Base-by-base conservation (phyloP, 2,113 vertebrate species). In the Grammatotria lemairii region DNA sequence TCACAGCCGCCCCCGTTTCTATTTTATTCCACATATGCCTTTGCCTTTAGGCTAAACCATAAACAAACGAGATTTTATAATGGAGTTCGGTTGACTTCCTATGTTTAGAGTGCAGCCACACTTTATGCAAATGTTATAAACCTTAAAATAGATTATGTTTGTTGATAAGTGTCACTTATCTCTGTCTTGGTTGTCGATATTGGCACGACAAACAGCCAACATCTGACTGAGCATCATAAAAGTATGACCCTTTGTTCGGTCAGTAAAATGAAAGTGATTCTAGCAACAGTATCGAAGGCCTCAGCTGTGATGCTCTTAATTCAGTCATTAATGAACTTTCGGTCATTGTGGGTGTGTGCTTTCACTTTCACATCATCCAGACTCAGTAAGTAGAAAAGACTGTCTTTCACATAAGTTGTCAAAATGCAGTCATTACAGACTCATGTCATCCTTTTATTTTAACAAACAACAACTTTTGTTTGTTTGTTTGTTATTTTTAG, bases 281-380 rank as follows among this genome's bases (percentile, higher is more conserved):
- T 47, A 75, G 28, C 63, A 6, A 26, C 3, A 35, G 26, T 55
- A 51, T 45, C 21, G 1, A 33, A 38, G 45, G 16, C 45, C 21
- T 28, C 68, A 81, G n/a, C 54, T 19, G 23, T 75, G 70, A 75
- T 28, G 70, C 70, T 19, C 1, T 31, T 75, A 31, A 75, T 75
- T 75, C 16, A 28, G 6, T 47, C 42, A 75, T 75, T 49, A 78
- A 51, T 51, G 1, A 40, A 0, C 31, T 28, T 26, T 51, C 23
- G 17, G 4, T 19, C 26, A 17, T 33, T 19, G n/a, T 60, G 14
- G 40, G 7, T 5, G 49, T 55, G 45, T 31, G 78, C 83, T 92
- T 93, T 93, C 87, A 87, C 87, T 92, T 94, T 91, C 81, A 83
- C 47, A 83, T 14, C 45, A 63, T 33, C 70, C 70, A 49, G 42